Conservation (phyloP, 2,797 vertebrate genomes). For the Cottoperca gobio region DNA sequence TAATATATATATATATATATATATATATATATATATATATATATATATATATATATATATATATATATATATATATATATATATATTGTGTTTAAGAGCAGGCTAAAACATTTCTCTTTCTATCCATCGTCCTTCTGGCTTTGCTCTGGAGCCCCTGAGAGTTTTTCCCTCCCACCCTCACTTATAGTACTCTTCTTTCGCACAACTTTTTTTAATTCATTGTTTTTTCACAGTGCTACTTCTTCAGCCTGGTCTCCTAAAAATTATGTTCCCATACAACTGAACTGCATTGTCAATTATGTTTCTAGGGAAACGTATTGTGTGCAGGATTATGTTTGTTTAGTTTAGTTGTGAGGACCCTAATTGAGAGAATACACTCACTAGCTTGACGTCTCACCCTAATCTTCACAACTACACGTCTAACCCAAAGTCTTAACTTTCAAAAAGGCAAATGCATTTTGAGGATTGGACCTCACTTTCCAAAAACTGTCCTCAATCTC, state of each 20-base stretch:
- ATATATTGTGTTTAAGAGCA: not conserved
- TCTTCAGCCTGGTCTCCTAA: not conserved
- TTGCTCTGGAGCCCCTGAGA: not conserved
- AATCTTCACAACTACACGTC: not conserved
- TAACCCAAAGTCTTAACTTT: not conserved
- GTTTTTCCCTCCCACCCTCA: not conserved
- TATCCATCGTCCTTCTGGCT: not conserved
- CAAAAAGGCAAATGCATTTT: not conserved
- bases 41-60: no score
- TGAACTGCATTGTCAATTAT: no score
- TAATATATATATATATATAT: no score
- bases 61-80: no score
- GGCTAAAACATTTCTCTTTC: not conserved
- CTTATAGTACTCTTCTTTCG: constrained; percentile 18
- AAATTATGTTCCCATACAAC: no score
- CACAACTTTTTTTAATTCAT: not conserved
- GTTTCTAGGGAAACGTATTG: no score
- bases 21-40: no score
- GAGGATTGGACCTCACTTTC: not conserved
- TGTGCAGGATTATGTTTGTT: no score
- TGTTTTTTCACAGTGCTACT: not conserved
- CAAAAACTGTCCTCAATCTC: not conserved
- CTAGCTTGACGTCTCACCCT: not conserved
- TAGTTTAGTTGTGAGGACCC: not conserved
- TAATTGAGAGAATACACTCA: not conserved